Base-by-base conservation (phyloP, 1,140 invertebrate species). In the Apis florea region DNA sequence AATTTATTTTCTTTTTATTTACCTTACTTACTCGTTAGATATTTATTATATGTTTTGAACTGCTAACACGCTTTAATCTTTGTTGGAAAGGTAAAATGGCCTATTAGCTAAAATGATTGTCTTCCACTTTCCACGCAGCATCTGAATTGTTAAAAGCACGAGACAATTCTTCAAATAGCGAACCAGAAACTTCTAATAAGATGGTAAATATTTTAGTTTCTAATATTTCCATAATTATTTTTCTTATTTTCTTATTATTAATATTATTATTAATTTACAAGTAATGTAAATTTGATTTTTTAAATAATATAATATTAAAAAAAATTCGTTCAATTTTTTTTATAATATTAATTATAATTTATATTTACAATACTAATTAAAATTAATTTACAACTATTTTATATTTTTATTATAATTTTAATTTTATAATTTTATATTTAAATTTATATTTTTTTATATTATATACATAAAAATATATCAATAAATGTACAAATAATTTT, bases 71-170 rank as follows among this genome's bases (percentile, higher is more conserved):
- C 76, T 88, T 85, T 84, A 78, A 85, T 89, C 73, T 87, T 87
- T 88, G 67, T 88, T 87, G 83, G 81, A 87, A 89, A 86, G 71
- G 85, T 86, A 82, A 87, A 83, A 68, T 88, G 83, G 76, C 67
- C 68, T 83, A 87, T 79, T 88, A 88, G 79, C 78, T 89, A 89
- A 90, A 75, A 89, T 84, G 73, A 85, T 82, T 66, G 78, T 90
- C 85, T 90, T 90, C 82, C 78, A 85, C 77, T 88, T 91, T 91
- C 73, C 81, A 87, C 83, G 85, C 85, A 91, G 91, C 87, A 85
- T 69, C 85, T 68, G 85, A 87, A 40, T 76, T 79, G 72, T 85
- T 85, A 56, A 90, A 87, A 69, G 85, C 80, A 70, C 85, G 85
- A 53, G 84, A 79, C 72, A 88, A 90, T 85, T 90, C 86, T 78